Base-by-base conservation (phyloP, 2,797 vertebrate species). In the Naso thynnoides region DNA sequence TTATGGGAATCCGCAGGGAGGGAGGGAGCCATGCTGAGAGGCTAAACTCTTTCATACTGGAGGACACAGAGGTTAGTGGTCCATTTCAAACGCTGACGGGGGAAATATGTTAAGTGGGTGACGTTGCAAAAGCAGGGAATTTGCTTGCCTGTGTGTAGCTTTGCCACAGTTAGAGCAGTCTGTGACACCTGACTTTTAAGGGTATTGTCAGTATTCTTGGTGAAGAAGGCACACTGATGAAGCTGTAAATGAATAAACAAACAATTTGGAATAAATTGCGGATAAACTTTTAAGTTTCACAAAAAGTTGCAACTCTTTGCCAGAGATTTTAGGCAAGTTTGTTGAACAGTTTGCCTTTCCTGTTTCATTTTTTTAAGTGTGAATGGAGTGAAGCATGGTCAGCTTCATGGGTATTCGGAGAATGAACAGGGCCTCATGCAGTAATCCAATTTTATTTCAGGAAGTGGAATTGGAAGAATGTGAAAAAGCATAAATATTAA, bases 51-150 rank as follows among this genome's bases (percentile, higher is more conserved):
- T 86, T 87, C 85, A 90, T 79, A 83, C 60, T 57, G 19, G 60
- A 89, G 83, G 78, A 83, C 69, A 58, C 48, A 8, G 79, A 86
- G 83, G 86, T 81, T 87, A 82, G 87, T 57, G 78, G 82, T 80
- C 81, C 83, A 78, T 89, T 86, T 83, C 77, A 85, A 84, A 90
- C 24, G 72, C 86, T 92, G 89, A 92, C 84, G 49, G 58, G 72
- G 82, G 82, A 86, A 91, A 85, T 88, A 88, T 91, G 84, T 89
- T 88, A 90, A 91, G 86, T 86, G 87, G 86, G 87, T 88, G 88
- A 91, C 83, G 79, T 74, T 87, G 88, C 74, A 87, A 91, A 89
- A 82, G 81, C 83, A 78, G 80, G 88, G 87, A 92, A 91, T 93
- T 91, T 76, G 82, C 82, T 83, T 86, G 77, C 67, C 67, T 87